Conservation (phyloP, 1,140 invertebrate species). For the Aphelenchoides avenae region DNA sequence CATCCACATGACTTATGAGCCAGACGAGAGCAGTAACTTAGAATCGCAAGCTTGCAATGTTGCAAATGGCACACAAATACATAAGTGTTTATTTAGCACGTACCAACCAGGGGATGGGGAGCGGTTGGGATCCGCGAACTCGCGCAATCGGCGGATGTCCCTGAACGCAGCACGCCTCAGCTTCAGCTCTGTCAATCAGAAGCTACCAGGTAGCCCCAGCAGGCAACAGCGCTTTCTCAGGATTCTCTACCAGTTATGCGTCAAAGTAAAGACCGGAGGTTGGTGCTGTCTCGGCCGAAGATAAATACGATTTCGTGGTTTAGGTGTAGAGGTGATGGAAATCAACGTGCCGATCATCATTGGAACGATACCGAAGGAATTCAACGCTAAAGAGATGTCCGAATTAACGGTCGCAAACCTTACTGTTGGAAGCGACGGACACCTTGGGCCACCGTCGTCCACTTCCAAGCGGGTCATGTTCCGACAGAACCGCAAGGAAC, state of each 20-base stretch:
- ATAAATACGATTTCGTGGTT: not conserved
- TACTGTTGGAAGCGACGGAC: not conserved
- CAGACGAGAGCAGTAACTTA: too few species aligned
- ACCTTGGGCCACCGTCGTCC: not conserved
- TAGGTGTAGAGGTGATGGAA: constrained; percentile 39
- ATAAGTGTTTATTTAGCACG: too few species aligned
- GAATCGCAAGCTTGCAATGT: too few species aligned
- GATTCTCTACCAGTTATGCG: constrained; percentile 22
- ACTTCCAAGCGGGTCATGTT: not conserved
- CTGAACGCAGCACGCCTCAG: not conserved
- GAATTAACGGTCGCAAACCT: not conserved
- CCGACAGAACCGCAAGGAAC: constrained; percentile 28
- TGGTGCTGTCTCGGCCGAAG: too few species aligned
- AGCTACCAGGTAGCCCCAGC: too few species aligned
- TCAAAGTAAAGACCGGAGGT: constrained; percentile 27
- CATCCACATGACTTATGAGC: too few species aligned
- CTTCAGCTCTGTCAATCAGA: constrained; percentile 9
- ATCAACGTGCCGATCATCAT: constrained; percentile 39
- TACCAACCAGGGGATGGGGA: too few species aligned
- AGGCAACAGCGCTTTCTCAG: constrained; percentile 22
- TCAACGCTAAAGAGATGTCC: constrained; percentile 8
- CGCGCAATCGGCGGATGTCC: constrained; percentile 1
- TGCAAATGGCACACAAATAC: too few species aligned
- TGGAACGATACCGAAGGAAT: constrained; percentile 22
- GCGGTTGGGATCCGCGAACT: too few species aligned